phyloP scores from a whole-genome alignment of 2,113 vertebrate genomes.

The Plecturocebus donacophilus region DNA sequence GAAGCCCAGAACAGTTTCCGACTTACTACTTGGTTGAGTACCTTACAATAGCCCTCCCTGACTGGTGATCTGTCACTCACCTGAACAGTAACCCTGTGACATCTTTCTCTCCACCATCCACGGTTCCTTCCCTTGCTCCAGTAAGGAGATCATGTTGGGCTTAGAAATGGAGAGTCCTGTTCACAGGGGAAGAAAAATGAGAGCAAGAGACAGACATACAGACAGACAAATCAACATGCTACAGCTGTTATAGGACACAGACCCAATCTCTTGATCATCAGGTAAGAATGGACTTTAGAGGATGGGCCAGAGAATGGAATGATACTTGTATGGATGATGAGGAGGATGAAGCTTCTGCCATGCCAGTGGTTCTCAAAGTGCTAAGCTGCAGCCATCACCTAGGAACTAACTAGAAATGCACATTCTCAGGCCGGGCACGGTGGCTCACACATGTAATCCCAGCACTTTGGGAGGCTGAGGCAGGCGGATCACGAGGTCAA shows the following conservation, averaged over 20 bases:
- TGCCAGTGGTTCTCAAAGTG: neutral
- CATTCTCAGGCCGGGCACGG: neutral
- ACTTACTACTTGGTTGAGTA: neutral
- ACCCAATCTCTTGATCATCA: neutral
- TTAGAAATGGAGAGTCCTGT: conserved; percentile 71
- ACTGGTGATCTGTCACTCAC: conserved; percentile 37
- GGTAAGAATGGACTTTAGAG: neutral
- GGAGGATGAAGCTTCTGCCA: neutral
- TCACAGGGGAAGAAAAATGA: conserved; percentile 45
- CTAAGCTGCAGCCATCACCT: neutral
- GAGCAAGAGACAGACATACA: neutral
- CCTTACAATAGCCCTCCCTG: neutral
- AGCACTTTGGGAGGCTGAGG: too few relatives aligned
- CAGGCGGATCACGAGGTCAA: too few relatives aligned
- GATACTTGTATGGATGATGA: neutral
- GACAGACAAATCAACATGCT: neutral
- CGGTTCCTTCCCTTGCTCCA: conserved; percentile 71
- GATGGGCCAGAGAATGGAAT: conserved; percentile 1
- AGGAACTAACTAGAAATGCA: neutral
- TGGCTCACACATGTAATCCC: too few relatives aligned
- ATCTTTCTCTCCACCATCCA: conserved; percentile 44
- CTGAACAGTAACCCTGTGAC: neutral
- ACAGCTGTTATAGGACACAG: neutral
- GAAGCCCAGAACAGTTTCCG: neutral
- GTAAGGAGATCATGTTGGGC: conserved; percentile 62